phyloP scores from a whole-genome alignment of 2,113 vertebrate species.

The Murina feae region DNA sequence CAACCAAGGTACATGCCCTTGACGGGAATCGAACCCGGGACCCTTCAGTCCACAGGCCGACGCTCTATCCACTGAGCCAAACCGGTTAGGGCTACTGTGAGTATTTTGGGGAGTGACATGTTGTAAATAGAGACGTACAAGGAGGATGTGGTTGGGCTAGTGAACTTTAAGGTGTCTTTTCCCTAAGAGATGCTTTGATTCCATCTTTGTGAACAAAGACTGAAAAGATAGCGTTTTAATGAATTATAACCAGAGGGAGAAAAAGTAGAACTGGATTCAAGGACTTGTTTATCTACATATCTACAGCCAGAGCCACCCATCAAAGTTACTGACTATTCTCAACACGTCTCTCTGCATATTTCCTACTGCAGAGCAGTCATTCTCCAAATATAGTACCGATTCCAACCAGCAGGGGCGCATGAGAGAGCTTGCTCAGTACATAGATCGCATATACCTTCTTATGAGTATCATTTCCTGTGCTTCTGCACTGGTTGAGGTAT shows the following conservation, averaged over 20 bases:
- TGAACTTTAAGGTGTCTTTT: background rate
- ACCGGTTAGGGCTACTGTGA: background rate
- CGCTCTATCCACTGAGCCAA: no score
- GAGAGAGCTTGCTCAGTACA: no score
- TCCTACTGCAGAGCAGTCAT: background rate
- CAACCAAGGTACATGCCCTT: no score
- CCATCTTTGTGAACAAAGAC: background rate
- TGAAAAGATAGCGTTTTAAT: background rate
- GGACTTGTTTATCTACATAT: background rate
- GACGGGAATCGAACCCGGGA: no score
- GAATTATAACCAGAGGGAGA: background rate
- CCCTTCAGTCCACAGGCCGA: no score
- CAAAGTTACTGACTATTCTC: background rate
- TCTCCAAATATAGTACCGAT: background rate
- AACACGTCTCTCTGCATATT: background rate
- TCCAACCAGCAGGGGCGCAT: accelerated
- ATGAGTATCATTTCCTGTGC: background rate
- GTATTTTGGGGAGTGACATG: background rate
- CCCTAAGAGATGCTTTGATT: background rate
- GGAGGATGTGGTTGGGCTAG: background rate
- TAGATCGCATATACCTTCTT: background rate
- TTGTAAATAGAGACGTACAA: background rate
- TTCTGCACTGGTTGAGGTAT: background rate
- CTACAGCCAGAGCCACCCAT: background rate
- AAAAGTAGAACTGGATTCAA: background rate